Evolutionary conservation across 1,140 invertebrate species (phyloP), one percentile per base, ranked within the genome.

Genomic region (Aplysia californica): DNA sequence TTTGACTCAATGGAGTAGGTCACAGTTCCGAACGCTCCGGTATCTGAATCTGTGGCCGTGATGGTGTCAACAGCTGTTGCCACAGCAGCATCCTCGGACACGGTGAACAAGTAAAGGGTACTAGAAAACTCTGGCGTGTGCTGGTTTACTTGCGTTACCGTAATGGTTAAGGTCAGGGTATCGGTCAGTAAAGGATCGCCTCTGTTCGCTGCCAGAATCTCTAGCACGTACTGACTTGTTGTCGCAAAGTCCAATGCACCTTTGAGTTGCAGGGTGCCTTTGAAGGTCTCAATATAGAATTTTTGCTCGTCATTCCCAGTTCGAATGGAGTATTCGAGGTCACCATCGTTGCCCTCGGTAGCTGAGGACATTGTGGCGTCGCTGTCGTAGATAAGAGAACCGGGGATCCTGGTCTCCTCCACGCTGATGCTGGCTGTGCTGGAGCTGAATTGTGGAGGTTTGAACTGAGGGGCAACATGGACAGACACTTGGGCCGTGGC

Each of bases 11-110:
- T 92, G 3, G 56, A 23, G 58, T 72, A 72, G 2, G 2, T 5
- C 6, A 72, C 70, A n/a, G 21, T 26, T 39, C 70, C 70, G 18
- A 3, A 61, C 1, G 26, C n/a, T 26, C 70, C 70, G 1, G 55
- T 56, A 88, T 99, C 97, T 89, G 95, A 96, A 85, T 99, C 97
- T 0, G 95, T 90, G 0, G 96, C 97, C 86, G 94, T 93, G 0
- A 98, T 95, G 20, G 92, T 92, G 4, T 94, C 89, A 0, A 98
- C 93, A 81, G 92, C 92, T 3, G 94, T 93, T 0, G 95, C 96
- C 2, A 93, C 86, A 0, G 87, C 81, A 0, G 93, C 93, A 33
- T 93, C 94, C 90, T 98, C 96, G 2, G 72, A 59, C 3, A 97
- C 92, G 18, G 73, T 59, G 44, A 85, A 86, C 20, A 36, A 59